Conservation (phyloP, 2,113 vertebrate genomes). For the Cebus imitator region DNA sequence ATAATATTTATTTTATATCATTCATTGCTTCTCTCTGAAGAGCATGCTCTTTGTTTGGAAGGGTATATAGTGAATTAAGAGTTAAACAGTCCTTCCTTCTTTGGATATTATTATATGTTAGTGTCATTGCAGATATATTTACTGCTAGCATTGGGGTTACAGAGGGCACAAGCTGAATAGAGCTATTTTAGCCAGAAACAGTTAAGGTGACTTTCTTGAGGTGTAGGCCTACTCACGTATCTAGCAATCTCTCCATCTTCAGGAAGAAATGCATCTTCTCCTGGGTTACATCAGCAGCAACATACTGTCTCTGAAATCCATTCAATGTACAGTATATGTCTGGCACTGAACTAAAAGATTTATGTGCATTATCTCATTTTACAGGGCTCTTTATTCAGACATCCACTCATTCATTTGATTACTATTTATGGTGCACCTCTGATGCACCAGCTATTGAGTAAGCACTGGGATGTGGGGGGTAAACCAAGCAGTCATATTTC, state of each 20-base stretch:
- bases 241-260: neutral
- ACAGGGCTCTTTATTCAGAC: conserved; percentile 73
- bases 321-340: conserved; percentile 22
- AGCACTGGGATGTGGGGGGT: neutral
- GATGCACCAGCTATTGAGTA: conserved; percentile 17
- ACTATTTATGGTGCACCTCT: conserved; percentile 63
- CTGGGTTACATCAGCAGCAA: neutral
- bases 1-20: neutral
- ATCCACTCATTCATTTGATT: conserved; percentile 66
- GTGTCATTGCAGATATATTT: neutral
- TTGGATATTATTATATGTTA: neutral
- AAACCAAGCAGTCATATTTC: neutral
- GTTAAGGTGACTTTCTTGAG: neutral
- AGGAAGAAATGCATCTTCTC: neutral
- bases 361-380: conserved; percentile 71
- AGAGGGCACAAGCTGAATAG: neutral
- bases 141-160: neutral
- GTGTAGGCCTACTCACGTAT: neutral
- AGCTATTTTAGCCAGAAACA: neutral
- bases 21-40: neutral
- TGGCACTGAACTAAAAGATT: conserved; percentile 57
- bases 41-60: neutral
- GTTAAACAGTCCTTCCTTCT: neutral
- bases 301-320: conserved; percentile 48
- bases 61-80: neutral